Conservation (phyloP, 2,797 vertebrate species). For the Macrochelys suwanniensis region DNA sequence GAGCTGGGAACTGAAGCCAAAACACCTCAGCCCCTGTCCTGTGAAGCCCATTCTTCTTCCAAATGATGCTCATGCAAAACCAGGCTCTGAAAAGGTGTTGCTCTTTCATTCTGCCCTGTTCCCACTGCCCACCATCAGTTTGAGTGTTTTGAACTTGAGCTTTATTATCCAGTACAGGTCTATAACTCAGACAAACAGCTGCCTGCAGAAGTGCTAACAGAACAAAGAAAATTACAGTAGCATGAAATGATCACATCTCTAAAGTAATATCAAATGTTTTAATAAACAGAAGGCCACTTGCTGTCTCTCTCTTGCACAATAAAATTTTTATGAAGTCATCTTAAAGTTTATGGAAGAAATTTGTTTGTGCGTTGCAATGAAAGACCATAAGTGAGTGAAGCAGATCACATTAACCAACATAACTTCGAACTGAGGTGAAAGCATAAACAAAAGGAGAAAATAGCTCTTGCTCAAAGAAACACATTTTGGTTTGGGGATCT, state of each 20-base stretch:
- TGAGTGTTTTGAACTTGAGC: not conserved
- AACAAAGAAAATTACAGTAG: not conserved
- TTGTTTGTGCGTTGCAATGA: not conserved
- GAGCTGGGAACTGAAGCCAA: not conserved
- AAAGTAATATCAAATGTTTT: not conserved
- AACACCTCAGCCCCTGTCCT: not conserved
- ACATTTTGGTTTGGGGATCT: not conserved
- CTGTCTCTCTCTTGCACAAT: not conserved
- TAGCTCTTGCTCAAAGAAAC: not conserved
- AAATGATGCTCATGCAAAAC: not conserved
- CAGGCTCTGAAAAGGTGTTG: not conserved
- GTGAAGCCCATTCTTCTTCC: not conserved
- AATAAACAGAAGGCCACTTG: not conserved
- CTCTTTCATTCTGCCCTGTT: not conserved
- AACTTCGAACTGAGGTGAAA: constrained; percentile 7
- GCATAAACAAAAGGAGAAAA: not conserved
- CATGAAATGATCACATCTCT: not conserved
- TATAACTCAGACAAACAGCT: not conserved
- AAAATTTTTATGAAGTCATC: not conserved
- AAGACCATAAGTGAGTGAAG: not conserved
- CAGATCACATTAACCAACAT: not conserved
- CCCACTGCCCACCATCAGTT: not conserved
- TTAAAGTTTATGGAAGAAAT: not conserved
- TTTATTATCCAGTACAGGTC: not conserved
- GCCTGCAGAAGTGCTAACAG: not conserved